Base-by-base conservation (phyloP, 2,113 vertebrate genomes). In the Microtus montanus region DNA sequence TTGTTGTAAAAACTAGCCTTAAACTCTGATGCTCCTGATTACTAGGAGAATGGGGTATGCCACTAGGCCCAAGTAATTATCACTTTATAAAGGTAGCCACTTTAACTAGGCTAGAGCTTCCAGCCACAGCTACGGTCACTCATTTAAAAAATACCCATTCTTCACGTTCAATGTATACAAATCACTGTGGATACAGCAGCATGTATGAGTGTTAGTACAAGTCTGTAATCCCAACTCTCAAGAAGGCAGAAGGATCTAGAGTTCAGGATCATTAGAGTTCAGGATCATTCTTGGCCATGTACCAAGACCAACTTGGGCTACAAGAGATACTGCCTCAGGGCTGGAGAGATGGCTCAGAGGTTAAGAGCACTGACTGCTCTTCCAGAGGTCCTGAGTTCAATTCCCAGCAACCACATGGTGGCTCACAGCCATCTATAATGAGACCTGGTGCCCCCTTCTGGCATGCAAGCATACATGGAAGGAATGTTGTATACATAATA, bases 11-110 rank as follows among this genome's bases (percentile, higher is more conserved):
- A 77, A 26, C 47, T 64, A 61, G 26, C 15, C 80, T 41, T 44
- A 9, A 64, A 84, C 26, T 84, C 61, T 80, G 49, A 80, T 54
- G 19, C 7, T 78, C 44, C 61, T 47, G 61, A 66, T 44, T 85
- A 26, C 38, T 85, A 63, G 13, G 24, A 64, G 41, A 66, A 66
- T 33, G 15, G n/a, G 26, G 13, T 44, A 41, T 66, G 58, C 61
- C 41, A 47, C 41, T 30, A 85, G 5, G 28, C 8, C 41, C 30
- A 68, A 14, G 30, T 66, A 96, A 74, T 71, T 80, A 93, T 35
- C 44, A 87, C 41, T 87, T 95, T 93, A 92, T 35, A 93, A 95
- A 92, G n/a, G 41, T 89, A 41, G 14, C 5, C 74, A 87, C 41
- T 92, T 89, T 63, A 92, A 38, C 63, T 77, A 93, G 38, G 54